A percentile compares a stretch with the other conserved stretches of the same genome.
Conservation (phyloP, 2,797 vertebrate genomes). For the Eurystomus glaucurus region DNA sequence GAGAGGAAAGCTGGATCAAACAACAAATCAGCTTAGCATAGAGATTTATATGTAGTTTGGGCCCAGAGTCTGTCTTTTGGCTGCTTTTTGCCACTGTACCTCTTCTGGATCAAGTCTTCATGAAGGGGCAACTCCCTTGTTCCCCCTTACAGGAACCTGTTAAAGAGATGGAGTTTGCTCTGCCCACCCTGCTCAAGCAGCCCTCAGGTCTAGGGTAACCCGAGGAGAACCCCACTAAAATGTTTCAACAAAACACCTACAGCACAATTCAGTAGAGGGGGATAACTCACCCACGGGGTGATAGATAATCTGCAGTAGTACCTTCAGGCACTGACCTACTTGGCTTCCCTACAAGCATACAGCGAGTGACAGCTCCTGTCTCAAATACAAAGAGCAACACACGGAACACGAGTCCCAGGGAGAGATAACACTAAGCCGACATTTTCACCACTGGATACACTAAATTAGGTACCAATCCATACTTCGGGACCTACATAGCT, state of each 20-base stretch:
- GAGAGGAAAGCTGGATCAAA: neutral
- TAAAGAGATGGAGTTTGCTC: neutral
- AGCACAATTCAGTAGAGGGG: neutral
- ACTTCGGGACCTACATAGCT: neutral
- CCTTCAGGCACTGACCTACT: neutral
- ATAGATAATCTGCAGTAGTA: neutral
- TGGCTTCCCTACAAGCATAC: neutral
- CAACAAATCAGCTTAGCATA: neutral
- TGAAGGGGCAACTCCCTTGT: fast-evolving
- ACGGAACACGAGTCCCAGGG: neutral
- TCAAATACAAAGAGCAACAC: neutral
- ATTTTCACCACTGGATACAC: constrained; percentile 25
- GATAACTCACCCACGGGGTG: neutral
- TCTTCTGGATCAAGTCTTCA: neutral
- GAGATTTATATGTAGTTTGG: neutral
- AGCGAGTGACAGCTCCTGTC: neutral
- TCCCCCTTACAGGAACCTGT: fast-evolving
- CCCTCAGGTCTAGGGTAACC: neutral
- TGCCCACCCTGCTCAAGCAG: neutral
- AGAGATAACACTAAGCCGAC: neutral
- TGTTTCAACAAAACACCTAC: neutral
- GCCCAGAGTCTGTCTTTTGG: neutral
- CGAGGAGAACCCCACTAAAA: neutral
- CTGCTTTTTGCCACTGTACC: neutral
- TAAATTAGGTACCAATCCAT: constrained; percentile 10